phyloP scores from a whole-genome alignment of 35 echinoderm and acorn worm genomes.

The Holothuria glaberrima region DNA sequence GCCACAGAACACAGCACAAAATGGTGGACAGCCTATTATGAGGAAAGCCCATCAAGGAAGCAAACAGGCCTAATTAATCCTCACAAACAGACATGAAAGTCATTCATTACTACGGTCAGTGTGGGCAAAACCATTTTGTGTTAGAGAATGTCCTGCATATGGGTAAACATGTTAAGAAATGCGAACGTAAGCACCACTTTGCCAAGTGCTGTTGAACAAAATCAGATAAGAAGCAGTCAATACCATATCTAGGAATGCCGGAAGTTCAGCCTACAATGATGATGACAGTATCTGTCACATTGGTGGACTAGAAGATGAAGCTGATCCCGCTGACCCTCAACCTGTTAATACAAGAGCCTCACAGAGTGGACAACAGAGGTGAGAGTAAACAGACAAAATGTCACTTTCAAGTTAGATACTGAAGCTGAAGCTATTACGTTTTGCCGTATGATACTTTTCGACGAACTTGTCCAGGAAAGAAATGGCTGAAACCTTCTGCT shows the following conservation, averaged over 20 bases:
- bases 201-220: constrained; percentile 12
- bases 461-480: neutral
- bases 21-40: neutral
- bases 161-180: constrained; percentile 31
- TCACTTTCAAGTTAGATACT: constrained; percentile 8
- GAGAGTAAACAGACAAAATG: neutral
- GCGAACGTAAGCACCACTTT: constrained; percentile 24
- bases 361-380: neutral
- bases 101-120: constrained; percentile 21
- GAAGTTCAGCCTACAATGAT: neutral
- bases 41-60: neutral
- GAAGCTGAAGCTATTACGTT: constrained; percentile 12
- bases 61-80: neutral
- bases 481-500: too few species aligned
- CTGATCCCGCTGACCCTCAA: neutral
- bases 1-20: neutral
- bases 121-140: constrained; percentile 9
- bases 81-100: constrained; percentile 7
- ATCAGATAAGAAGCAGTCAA: constrained; percentile 1
- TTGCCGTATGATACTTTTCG: neutral
- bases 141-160: constrained; percentile 3
- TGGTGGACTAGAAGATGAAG: neutral
- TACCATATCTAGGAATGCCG: neutral
- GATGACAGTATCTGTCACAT: neutral
- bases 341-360: neutral